These are phyloP conservation scores for Rhingia rostrata DNA, from an alignment of 2,888 invertebrate genomes.

Conservation along the genomic window DNA sequence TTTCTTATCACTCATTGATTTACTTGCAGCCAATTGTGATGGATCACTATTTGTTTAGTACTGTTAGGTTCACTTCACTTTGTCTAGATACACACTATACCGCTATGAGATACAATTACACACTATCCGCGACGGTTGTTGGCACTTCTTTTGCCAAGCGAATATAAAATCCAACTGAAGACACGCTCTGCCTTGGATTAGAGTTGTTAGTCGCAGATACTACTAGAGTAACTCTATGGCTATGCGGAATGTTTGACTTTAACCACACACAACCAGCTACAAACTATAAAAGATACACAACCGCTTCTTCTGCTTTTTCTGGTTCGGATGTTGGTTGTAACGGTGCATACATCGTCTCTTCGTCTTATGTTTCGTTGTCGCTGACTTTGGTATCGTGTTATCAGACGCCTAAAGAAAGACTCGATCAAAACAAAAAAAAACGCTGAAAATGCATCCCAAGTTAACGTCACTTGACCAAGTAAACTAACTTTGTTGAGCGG, in stretches of 20 bases:
- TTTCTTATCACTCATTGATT: constrained; percentile 55
- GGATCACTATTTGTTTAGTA: neutral
- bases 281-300: constrained; percentile 7
- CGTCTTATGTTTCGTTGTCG: constrained; percentile 4
- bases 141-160: constrained; percentile 66
- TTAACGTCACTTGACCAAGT: constrained; percentile 61
- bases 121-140: constrained; percentile 61
- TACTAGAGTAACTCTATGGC: constrained; percentile 36
- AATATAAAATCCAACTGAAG: constrained; percentile 67
- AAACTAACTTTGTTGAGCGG: constrained; percentile 49
- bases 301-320: constrained; percentile 52
- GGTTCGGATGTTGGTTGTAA: constrained; percentile 47
- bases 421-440: constrained; percentile 70
- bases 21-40: constrained; percentile 1
- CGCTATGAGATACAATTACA: constrained; percentile 15
- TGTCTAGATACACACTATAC: neutral
- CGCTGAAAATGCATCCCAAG: constrained; percentile 56
- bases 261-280: constrained; percentile 43
- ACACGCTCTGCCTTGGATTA: constrained; percentile 41
- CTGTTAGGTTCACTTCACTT: constrained; percentile 25
- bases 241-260: constrained; percentile 60
- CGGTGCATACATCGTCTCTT: constrained; percentile 35
- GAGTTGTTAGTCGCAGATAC: constrained; percentile 62
- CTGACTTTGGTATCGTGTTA: constrained; percentile 26
- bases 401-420: constrained; percentile 50